Base-by-base conservation (phyloP, 1,140 invertebrate genomes). In the Bilobella aurantiaca region DNA sequence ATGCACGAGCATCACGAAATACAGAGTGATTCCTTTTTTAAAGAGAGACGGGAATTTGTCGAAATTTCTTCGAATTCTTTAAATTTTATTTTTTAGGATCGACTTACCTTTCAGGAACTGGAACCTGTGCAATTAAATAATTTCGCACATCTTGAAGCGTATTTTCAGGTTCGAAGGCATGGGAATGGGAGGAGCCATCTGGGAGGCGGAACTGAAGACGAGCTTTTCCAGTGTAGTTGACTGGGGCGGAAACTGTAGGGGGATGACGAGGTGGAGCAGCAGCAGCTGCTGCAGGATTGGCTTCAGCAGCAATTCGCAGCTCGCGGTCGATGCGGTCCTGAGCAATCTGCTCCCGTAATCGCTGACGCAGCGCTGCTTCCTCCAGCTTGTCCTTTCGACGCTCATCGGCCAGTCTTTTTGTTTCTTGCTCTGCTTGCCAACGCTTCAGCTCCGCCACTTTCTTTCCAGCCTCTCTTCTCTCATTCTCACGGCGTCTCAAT, bases 181-280 rank as follows among this genome's bases (percentile, higher is more conserved):
- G 82, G 8, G 81, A 81, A 64, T 85, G 80, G 14, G 83, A 81
- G 0, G 81, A 82, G 14, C 91, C 91, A 76, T 89, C 86, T 0
- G 90, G 87, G 58, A 93, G 73, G 71, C 88, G 84, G 74, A 95
- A 92, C 78, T 93, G 90, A 49, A 95, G 82, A 61, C 88, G 81
- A 0, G 89, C 76, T 31, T 76, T 75, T 46, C 77, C 74, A 69
- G 75, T 75, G 72, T 12, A 73, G 72, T 18, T 79, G 63, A 72
- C 71, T 25, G 68, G 71, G 2, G 76, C 74, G 32, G 76, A 74
- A 34, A 74, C 71, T 60, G 74, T 69, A 28, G 74, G 69, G 53
- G 73, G 64, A 21, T 42, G 28, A n/a, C 23, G 25, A 29, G n/a
- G 5, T 12, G 63, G 3, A 47, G 16, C n/a, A 29, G 63, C 32